phyloP scores from a whole-genome alignment of 2,113 vertebrate species.

The Pollachius pollachius region DNA sequence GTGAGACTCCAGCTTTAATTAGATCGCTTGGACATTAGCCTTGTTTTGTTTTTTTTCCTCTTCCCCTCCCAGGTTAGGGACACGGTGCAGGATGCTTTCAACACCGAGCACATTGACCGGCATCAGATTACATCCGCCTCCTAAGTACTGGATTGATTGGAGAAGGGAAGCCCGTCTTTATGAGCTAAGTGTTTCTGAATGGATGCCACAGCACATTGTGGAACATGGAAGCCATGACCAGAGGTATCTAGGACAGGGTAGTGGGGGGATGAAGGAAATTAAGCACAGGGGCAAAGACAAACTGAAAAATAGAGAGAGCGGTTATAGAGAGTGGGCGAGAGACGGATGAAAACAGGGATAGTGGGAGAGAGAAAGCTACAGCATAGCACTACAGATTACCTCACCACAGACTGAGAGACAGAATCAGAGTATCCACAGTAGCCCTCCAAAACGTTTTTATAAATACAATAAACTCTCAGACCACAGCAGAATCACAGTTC shows the following conservation, averaged over 20 bases:
- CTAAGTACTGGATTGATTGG: constrained; percentile 72
- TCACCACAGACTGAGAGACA: no score
- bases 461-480: no score
- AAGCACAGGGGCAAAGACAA: constrained; percentile 52
- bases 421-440: no score
- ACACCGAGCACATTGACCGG: constrained; percentile 62
- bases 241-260: constrained; percentile 52
- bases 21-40: constrained; percentile 64
- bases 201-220: constrained; percentile 43
- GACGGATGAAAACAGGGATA: no score
- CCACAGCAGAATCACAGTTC: no score
- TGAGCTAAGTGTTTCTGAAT: constrained; percentile 68
- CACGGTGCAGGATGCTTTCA: constrained; percentile 69
- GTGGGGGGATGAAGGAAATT: constrained; percentile 58
- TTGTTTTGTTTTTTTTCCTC: constrained; percentile 13
- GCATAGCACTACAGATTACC: not conserved
- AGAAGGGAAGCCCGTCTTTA: constrained; percentile 59
- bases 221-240: constrained; percentile 52
- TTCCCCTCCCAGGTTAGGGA: constrained; percentile 41
- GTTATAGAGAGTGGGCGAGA: constrained; percentile 1
- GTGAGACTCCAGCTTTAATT: constrained; percentile 69
- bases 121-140: constrained; percentile 68
- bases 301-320: constrained; percentile 47
- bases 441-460: no score
- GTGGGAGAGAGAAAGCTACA: constrained; percentile 16